Base-by-base conservation (phyloP, 2,113 vertebrate species). In the Alligator mississippiensis region DNA sequence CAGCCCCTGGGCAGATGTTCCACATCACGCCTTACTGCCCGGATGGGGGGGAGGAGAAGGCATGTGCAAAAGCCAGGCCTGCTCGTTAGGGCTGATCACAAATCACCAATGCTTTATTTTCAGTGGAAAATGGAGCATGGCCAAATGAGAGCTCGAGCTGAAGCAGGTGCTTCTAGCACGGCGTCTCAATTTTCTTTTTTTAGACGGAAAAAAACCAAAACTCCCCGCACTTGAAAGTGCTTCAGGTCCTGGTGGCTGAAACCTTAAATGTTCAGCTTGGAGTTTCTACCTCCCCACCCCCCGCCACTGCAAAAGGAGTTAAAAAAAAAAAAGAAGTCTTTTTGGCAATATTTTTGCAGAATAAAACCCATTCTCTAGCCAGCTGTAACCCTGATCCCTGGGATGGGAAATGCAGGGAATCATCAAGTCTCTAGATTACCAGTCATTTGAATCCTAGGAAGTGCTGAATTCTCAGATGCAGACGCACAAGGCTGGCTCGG, bases 151-250 rank as follows among this genome's bases (percentile, higher is more conserved):
- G 94, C 93, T 94, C 47, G 94, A 80, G 83, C 86, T 28, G 96
- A 94, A 96, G 95, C 94, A 91, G 95, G 95, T 91, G 92, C 92
- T 95, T 97, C 84, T 78, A 76, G 85, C 93, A 91, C 93, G 92
- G 47, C 80, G 2, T 89, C 89, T 81, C 85, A 47, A 9, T 47
- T 47, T 94, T 38, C 89, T 92, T 95, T 94, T 87, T 38, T 27
- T 87, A 96, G 85, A 82, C 61, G 77, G 89, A 92, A 94, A 90
- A 79, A 92, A 93, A 89, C 90, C 92, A 93, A 94, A 93, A 92
- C 47, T 95, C 94, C 95, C 85, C 76, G 81, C 94, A 87, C 93
- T 93, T 85, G 89, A 90, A 87, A 90, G 84, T 47, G 47, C 47
- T 47, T 47, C 47, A 47, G 47, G 47, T 95, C 90, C 34, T 0